Percentiles rank a stretch among this genome's conserved stretches.
These are phyloP conservation scores for Stegostoma tigrinum DNA, from an alignment of 2,113 vertebrate species.

Conservation along the genomic window DNA sequence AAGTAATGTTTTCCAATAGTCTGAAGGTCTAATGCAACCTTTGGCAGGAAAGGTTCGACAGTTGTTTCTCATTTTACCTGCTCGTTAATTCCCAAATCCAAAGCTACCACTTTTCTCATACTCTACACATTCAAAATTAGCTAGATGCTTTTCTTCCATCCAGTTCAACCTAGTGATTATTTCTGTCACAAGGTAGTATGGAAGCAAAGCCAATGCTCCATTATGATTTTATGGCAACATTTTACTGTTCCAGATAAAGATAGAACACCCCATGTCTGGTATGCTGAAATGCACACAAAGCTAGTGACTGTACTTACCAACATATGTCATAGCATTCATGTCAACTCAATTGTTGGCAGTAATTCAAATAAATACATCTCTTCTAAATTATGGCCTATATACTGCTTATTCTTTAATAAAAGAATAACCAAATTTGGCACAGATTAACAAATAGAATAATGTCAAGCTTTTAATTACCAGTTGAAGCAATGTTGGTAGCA, in stretches of 20 bases:
- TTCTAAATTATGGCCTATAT: background rate
- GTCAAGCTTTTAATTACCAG: background rate
- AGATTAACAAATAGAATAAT: background rate
- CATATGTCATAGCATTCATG: background rate
- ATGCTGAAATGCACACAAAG: background rate
- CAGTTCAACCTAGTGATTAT: background rate
- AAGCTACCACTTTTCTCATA: background rate
- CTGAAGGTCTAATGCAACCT: background rate
- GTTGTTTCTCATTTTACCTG: constrained; percentile 21
- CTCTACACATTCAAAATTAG: background rate
- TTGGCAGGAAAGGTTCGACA: background rate
- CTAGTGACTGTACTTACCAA: background rate
- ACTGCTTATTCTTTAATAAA: background rate
- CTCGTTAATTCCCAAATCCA: background rate
- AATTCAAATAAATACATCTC: background rate
- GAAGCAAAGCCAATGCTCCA: background rate
- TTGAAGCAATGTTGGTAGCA: background rate
- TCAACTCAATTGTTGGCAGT: background rate
- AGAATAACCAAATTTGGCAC: background rate
- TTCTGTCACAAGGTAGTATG: background rate
- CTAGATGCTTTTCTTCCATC: background rate
- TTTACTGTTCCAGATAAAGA: background rate
- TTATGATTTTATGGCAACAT: background rate
- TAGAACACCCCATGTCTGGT: background rate
- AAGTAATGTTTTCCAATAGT: constrained; percentile 10